phyloP scores from a whole-genome alignment of 1,140 invertebrate species.

The Trissolcus basalis region DNA sequence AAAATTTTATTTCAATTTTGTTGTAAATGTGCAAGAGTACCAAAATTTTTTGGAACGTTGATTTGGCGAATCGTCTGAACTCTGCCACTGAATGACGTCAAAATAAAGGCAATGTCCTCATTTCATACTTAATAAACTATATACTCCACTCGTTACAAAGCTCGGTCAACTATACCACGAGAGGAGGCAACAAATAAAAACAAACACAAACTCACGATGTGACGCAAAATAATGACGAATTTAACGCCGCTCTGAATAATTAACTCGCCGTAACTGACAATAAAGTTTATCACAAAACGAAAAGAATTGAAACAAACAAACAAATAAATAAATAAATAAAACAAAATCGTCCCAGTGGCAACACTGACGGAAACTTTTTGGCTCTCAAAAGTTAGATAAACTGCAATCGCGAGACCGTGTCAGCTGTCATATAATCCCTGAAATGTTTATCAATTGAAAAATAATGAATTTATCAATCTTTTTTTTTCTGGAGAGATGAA shows the following conservation, averaged over 20 bases:
- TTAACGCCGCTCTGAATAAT: too few species aligned
- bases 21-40: too few species aligned
- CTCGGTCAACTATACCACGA: slow-evolving; percentile 8
- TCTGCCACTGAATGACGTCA: slow-evolving; percentile 14
- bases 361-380: slow-evolving; percentile 13
- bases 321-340: background rate
- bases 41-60: too few species aligned
- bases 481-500: too few species aligned
- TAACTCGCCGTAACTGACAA: too few species aligned
- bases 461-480: too few species aligned
- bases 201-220: slow-evolving; percentile 5
- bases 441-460: background rate
- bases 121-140: slow-evolving; percentile 46
- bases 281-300: too few species aligned
- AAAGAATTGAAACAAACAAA: too few species aligned
- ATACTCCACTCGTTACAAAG: slow-evolving; percentile 21
- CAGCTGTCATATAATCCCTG: background rate
- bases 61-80: background rate
- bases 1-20: too few species aligned
- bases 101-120: slow-evolving; percentile 44
- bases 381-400: slow-evolving; percentile 9
- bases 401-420: slow-evolving; percentile 8
- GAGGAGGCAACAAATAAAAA: slow-evolving; percentile 2
- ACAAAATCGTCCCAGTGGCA: background rate
- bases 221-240: too few species aligned